Base-by-base conservation (phyloP, 2,797 vertebrate species). In the Vultur gryphus region DNA sequence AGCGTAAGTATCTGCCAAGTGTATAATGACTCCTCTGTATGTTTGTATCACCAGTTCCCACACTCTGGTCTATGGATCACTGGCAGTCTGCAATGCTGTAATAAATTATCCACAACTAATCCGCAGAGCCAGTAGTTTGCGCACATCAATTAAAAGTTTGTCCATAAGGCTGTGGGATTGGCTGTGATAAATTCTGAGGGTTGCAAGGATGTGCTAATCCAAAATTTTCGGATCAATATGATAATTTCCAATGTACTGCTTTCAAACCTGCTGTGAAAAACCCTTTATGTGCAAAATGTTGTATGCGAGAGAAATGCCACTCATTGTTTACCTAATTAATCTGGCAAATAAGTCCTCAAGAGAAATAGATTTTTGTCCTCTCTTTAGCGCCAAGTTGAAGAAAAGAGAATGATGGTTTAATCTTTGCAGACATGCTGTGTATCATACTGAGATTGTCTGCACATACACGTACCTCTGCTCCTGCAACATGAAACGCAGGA, bases 31-130 rank as follows among this genome's bases (percentile, higher is more conserved):
- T 84, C 8, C 67, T 84, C 83, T 81, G 76, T 58, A 70, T 19
- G 48, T n/a, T 87, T 76, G 41, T 31, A 51, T 62, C 69, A 55
- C 49, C 70, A 66, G 46, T 92, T 96, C 81, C 89, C 81, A 95
- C 66, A 82, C 49, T 58, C 59, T 2, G 17, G 39, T 57, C 51
- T 65, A 15, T n/a, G 61, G 87, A 90, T 84, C 78, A 72, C 51
- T 77, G 71, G 84, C 58, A 91, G 62, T 3, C 54, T 76, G 70
- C 54, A 89, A 39, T 12, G 33, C 84, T 54, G 4, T 76, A 77
- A 87, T 79, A 91, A 89, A 91, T 82, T 76, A 91, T 3, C 62
- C 67, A 79, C 81, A 85, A 62, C 59, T 51, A 69, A 95, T 65
- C 33, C 6, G 9, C 59, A 87, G 33, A 81, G 65, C 10, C 51